phyloP scores from a whole-genome alignment of 2,113 vertebrate genomes.

The Alaudala cheleensis region DNA sequence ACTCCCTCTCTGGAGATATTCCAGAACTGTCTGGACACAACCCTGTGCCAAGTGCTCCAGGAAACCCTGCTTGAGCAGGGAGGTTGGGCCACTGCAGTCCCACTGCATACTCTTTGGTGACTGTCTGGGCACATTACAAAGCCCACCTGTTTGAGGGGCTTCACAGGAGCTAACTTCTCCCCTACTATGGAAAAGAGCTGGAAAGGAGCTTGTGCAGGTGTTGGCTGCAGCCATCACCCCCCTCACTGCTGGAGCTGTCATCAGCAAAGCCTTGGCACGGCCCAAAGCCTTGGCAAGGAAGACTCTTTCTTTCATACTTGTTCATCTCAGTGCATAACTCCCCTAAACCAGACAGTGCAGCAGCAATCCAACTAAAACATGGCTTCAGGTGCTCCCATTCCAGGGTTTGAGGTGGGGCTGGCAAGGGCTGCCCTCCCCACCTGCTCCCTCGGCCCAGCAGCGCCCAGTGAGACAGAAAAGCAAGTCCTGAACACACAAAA shows the following conservation, averaged over 20 bases:
- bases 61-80: background rate
- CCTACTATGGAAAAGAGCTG: background rate
- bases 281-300: background rate
- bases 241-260: background rate
- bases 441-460: background rate
- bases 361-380: conserved; percentile 15
- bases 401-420: conserved; percentile 31
- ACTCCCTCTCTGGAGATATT: background rate
- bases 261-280: background rate
- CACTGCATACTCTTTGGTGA: background rate
- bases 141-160: background rate
- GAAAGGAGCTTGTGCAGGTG: background rate
- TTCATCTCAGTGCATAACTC: background rate
- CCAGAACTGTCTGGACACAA: background rate
- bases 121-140: background rate
- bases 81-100: background rate
- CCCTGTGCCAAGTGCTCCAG: background rate
- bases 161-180: background rate
- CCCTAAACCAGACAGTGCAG: background rate
- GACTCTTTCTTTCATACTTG: background rate
- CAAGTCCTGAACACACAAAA: background rate
- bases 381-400: conserved; percentile 38
- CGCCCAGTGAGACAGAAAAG: background rate
- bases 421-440: conserved; percentile 28
- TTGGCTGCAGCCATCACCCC: background rate